Conservation (phyloP, 1,140 invertebrate genomes). For the Nasonia vitripennis region DNA sequence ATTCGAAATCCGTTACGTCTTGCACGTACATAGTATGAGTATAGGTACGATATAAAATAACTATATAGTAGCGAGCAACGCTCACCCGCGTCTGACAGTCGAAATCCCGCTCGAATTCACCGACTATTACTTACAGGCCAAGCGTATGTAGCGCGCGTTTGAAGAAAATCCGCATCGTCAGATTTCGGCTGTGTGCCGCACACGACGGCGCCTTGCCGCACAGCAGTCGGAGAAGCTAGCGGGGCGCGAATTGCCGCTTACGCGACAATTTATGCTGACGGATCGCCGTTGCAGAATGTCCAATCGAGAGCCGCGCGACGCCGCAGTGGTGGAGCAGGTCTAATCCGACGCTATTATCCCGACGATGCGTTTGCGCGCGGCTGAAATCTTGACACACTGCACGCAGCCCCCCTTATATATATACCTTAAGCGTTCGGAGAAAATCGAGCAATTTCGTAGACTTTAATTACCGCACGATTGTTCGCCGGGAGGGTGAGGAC, state of each 20-base stretch:
- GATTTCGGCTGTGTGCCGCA: neutral
- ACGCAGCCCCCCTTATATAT: neutral
- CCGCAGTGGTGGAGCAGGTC: neutral
- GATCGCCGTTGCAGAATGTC: constrained; percentile 28
- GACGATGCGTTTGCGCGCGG: neutral
- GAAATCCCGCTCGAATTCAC: too few relatives aligned
- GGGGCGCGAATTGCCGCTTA: constrained; percentile 33
- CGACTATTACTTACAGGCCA: too few relatives aligned
- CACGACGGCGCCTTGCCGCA: neutral
- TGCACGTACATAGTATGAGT: neutral
- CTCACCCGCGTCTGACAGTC: too few relatives aligned
- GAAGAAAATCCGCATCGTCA: constrained; percentile 47
- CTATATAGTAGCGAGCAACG: too few relatives aligned
- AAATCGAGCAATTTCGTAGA: constrained; percentile 35
- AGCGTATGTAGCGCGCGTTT: neutral
- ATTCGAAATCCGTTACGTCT: neutral
- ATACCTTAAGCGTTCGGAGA: neutral
- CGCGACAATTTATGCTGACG: constrained; percentile 51
- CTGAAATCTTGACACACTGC: constrained; percentile 44
- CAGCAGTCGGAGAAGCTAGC: neutral
- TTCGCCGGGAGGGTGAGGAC: constrained; percentile 11
- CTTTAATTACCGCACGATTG: constrained; percentile 44
- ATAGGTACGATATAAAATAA: neutral
- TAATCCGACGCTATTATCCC: constrained; percentile 43
- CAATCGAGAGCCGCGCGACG: constrained; percentile 8